phyloP scores from a whole-genome alignment of 2,113 vertebrate species.

The Phaethornis superciliosus region DNA sequence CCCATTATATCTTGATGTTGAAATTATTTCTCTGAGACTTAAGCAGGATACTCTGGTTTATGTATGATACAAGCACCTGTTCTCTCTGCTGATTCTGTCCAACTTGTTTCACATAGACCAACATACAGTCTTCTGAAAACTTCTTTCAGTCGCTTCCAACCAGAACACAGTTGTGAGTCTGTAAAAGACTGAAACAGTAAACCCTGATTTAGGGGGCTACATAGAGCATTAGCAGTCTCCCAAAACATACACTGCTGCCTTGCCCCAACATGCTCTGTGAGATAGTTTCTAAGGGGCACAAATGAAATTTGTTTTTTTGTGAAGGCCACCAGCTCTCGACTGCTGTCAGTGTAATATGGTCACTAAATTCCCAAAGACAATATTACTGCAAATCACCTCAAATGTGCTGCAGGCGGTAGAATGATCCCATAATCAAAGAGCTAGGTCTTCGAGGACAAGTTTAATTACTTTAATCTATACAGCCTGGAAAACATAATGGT shows the following conservation, averaged over 20 bases:
- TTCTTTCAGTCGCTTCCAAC: not conserved
- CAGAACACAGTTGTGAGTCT: not conserved
- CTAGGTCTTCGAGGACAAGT: slow-evolving; percentile 66
- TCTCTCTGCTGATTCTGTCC: not conserved
- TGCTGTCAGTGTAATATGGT: slow-evolving; percentile 44
- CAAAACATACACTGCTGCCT: not conserved
- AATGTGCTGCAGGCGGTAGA: slow-evolving; percentile 68
- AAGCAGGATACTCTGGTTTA: not conserved
- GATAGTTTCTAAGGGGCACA: not conserved
- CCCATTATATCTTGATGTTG: not conserved
- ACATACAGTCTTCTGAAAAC: not conserved
- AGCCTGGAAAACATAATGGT: slow-evolving; percentile 73
- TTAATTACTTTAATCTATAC: slow-evolving; percentile 76
- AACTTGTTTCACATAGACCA: not conserved
- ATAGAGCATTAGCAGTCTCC: not conserved
- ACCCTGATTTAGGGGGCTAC: not conserved
- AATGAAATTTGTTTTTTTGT: not conserved
- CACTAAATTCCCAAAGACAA: slow-evolving; percentile 71
- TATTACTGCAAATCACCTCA: slow-evolving; percentile 73
- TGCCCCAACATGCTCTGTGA: not conserved
- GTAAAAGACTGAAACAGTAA: not conserved
- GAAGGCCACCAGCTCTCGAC: slow-evolving; percentile 6
- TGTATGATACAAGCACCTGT: not conserved
- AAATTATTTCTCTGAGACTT: not conserved
- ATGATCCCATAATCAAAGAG: slow-evolving; percentile 66